A percentile compares a stretch with the other conserved stretches of the same genome.
Conservation (phyloP, 1,140 invertebrate species). For the Zaprionus kolodkinae region DNA sequence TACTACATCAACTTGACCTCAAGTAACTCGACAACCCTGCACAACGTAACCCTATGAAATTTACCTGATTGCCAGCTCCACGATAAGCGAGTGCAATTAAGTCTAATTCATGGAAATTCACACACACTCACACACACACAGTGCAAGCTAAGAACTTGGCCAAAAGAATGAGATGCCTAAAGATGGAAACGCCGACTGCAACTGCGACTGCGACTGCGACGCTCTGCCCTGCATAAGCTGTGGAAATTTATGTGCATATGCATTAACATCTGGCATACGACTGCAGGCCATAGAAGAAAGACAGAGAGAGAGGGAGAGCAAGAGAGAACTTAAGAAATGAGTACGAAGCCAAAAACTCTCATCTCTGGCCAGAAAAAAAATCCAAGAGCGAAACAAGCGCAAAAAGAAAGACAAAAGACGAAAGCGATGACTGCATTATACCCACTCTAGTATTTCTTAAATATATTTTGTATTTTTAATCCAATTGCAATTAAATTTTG, state of each 20-base stretch:
- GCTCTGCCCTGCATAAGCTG: conserved; percentile 7
- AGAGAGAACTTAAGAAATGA: conserved; percentile 67
- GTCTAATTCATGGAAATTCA: conserved; percentile 21
- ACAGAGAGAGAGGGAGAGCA: not conserved
- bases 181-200: not conserved
- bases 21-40: not conserved
- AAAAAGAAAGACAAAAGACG: not conserved
- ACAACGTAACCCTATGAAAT: not conserved
- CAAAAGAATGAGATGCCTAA: not conserved
- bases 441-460: no score
- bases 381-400: not conserved
- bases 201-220: no score
- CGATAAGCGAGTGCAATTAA: conserved; percentile 19
- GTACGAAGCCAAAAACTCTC: conserved; percentile 16
- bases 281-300: not conserved
- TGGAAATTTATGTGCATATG: conserved; percentile 73
- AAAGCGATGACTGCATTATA: no score
- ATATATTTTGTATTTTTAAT: no score
- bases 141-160: not conserved
- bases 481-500: no score
- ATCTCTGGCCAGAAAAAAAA: conserved; percentile 1
- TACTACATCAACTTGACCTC: not conserved
- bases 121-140: no score
- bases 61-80: conserved; percentile 6
- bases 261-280: conserved; percentile 59